Base-by-base conservation (phyloP, 2,888 invertebrate genomes). In the Perdita meconis region DNA sequence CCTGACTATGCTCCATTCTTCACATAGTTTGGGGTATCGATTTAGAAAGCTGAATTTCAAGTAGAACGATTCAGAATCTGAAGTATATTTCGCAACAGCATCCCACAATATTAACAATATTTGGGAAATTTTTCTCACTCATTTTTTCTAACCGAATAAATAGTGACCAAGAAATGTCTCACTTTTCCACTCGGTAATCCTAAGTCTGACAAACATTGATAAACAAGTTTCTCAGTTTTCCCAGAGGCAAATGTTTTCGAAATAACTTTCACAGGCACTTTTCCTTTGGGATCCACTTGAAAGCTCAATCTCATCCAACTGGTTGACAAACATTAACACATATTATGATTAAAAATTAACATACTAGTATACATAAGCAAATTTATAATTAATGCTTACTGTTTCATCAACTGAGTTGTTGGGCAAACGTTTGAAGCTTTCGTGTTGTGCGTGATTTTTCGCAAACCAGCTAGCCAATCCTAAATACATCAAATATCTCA, bases 361-460 rank as follows among this genome's bases (percentile, higher is more conserved):
- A n/a, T n/a, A n/a, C n/a, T n/a, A n/a, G n/a, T n/a, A n/a, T n/a
- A n/a, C n/a, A n/a, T n/a, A n/a, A n/a, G n/a, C n/a, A n/a, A n/a
- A n/a, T n/a, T n/a, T 30, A 6, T 30, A 30, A 30, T 30, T 6
- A 8, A 36, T 75, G 97, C 98, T 95, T 95, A 99, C 99, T 99
- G 99, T 94, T 99, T 99, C 96, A 97, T 98, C 80, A 99, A 95
- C 93, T 96, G 98, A 71, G 97, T 98, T 92, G 96, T 95, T 30
- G 98, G 97, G 93, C 99, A 99, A 85, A 98, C 97, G 93, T 99
- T 99, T 93, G 96, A 97, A 91, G 96, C 96, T 94, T 98, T 99
- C 94, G 97, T 97, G 94, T 98, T 99, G 94, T 99, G 98, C 77
- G 98, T 98, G 90, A 99, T 96, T 87, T 94, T 94, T 87, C 98